These are phyloP conservation scores for Protobothrops flavoviridis DNA, from an alignment of 2,113 vertebrate genomes.

Conservation along the genomic window DNA sequence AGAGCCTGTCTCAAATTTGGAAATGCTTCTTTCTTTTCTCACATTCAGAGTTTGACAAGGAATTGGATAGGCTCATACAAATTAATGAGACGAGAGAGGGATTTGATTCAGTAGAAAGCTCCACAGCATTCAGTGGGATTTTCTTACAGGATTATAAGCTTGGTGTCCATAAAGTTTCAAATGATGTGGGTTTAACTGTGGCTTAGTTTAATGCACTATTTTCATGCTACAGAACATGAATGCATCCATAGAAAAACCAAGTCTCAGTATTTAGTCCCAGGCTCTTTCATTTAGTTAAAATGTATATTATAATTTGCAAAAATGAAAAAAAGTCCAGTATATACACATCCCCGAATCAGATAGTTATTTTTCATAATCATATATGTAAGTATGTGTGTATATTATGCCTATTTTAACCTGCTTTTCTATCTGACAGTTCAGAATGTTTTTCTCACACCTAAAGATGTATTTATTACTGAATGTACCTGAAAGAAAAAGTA, in stretches of 20 bases:
- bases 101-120: background rate
- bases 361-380: background rate
- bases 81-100: background rate
- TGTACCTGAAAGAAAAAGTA: background rate
- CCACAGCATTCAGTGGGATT: background rate
- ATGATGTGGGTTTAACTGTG: background rate
- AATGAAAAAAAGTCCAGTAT: background rate
- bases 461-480: background rate
- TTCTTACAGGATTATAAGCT: background rate
- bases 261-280: background rate
- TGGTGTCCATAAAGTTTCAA: background rate
- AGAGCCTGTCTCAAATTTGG: background rate
- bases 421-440: background rate
- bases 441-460: background rate
- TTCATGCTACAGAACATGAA: background rate
- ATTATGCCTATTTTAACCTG: background rate
- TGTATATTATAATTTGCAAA: background rate
- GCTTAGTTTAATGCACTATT: background rate
- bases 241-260: background rate
- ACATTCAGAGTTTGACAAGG: background rate
- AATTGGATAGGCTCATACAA: background rate
- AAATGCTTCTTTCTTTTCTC: background rate
- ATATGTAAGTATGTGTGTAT: background rate
- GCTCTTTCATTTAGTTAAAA: background rate
- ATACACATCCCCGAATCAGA: background rate